Evolutionary conservation across 1,140 invertebrate genomes (phyloP).

Genomic region (Drosophila pruinosa): DNA sequence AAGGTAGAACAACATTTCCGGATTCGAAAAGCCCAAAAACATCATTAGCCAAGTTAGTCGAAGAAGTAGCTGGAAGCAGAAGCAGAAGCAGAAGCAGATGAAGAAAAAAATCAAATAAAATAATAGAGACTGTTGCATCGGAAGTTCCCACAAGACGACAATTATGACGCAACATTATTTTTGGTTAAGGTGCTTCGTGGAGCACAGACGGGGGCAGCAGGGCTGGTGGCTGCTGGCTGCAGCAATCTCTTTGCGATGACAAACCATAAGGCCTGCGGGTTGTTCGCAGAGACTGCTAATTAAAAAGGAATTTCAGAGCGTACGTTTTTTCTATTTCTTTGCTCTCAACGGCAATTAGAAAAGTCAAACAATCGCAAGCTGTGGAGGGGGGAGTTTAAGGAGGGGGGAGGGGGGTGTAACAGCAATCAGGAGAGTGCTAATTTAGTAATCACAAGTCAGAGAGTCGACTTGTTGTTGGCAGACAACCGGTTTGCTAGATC

Average conservation of each 20-base stretch:
- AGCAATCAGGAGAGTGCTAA: conserved; percentile 76
- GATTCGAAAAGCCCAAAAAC: conserved; percentile 67
- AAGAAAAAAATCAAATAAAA: conserved; percentile 19
- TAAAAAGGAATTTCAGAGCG: conserved; percentile 71
- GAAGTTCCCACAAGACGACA: conserved; percentile 72
- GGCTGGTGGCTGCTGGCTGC: conserved; percentile 12
- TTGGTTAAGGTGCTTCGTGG: conserved; percentile 38
- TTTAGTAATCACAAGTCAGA: conserved; percentile 72
- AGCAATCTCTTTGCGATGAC: conserved; percentile 13
- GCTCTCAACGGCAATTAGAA: conserved; percentile 62
- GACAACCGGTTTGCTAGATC: conserved; percentile 62
- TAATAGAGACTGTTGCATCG: conserved; percentile 50
- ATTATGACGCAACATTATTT: conserved; percentile 78
- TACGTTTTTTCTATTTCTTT: conserved; percentile 9
- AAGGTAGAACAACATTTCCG: conserved; percentile 49
- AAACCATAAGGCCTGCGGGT: conserved; percentile 22
- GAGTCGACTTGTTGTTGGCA: conserved; percentile 26
- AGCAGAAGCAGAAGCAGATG: no score
- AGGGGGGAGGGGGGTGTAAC: not conserved
- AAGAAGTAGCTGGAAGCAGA: not conserved
- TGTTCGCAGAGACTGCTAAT: conserved; percentile 62
- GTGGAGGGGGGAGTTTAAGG: not conserved
- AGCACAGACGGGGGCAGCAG: not conserved
- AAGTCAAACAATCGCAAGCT: conserved; percentile 24
- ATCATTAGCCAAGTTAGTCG: conserved; percentile 58